Base-by-base conservation (phyloP, 1,140 invertebrate species). In the Drosophila cardini region DNA sequence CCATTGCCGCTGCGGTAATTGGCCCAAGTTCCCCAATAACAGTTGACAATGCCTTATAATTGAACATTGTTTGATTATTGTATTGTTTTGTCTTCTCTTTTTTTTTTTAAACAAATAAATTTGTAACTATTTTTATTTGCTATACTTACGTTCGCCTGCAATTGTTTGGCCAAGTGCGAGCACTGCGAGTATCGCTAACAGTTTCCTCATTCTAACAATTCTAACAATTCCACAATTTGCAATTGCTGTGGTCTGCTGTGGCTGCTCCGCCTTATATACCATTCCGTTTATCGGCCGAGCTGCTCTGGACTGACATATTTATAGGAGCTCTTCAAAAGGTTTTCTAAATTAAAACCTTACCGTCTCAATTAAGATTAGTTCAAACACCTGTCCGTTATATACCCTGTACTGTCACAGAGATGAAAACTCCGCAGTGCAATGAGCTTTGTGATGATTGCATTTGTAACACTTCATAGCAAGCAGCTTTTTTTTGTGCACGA, bases 11-110 rank as follows among this genome's bases (percentile, higher is more conserved):
- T 92, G 40, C 96, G 93, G 80, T 96, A 96, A 6, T 94, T 94
- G 0, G 96, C 94, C 96, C 96, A 96, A 16, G 94, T 95, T 16
- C 95, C 95, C 80, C 94, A 95, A 81, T 96, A 96, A 78, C 96
- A 96, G 1, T 95, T 90, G 10, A 96, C 76, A 70, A 93, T 92
- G 73, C 94, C 94, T 93, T n/a, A 4, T 0, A 56, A 32, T 3
- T 38, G n/a, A 11, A 0, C 11, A 4, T 18, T 0, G 7, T 6
- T n/a, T 18, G 50, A 10, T 8, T 57, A 30, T 15, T 50, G 73
- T 74, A 78, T 36, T 86, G 73, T 82, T 78, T 67, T 58, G 42
- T 3, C 13, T 7, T 45, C 30, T 13, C 11, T n/a, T 16, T 7
- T 13, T 9, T 13, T 4, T 15, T 26, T 26, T 26, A 26, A 26